Conservation (phyloP, 2,113 vertebrate genomes). For the Tautogolabrus adspersus region DNA sequence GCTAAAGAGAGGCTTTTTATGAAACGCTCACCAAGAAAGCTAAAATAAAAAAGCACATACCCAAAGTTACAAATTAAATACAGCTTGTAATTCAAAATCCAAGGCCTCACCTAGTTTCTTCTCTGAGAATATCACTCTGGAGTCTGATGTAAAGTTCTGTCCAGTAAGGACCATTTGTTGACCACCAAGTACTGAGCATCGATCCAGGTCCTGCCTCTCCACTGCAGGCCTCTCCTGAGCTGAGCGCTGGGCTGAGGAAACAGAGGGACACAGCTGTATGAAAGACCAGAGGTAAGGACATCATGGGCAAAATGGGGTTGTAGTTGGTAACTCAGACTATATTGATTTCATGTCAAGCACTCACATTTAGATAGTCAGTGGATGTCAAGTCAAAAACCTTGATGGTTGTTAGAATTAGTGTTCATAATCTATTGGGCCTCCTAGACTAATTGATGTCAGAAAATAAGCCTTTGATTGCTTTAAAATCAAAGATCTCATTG, state of each 20-base stretch:
- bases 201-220: slow-evolving; percentile 90
- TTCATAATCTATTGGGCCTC: not conserved
- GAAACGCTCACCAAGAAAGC: too few species aligned
- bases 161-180: slow-evolving; percentile 95
- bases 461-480: not conserved
- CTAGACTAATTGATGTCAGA: not conserved
- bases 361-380: too few species aligned
- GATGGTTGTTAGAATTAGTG: too few species aligned
- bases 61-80: not conserved
- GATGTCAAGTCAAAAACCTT: too few species aligned
- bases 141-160: slow-evolving; percentile 95
- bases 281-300: not conserved
- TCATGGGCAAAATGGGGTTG: not conserved
- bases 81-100: not conserved
- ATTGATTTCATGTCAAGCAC: too few species aligned
- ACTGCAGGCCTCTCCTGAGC: slow-evolving; percentile 94
- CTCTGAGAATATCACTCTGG: slow-evolving; percentile 96
- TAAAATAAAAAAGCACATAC: not conserved
- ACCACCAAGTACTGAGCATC: slow-evolving; percentile 91
- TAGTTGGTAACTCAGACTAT: too few species aligned
- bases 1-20: too few species aligned
- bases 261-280: not conserved
- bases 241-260: slow-evolving; percentile 92
- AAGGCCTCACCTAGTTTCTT: slow-evolving; percentile 90
- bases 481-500: not conserved